Base-by-base conservation (phyloP, 1,140 invertebrate genomes). In the Himalopsyche phryganea region DNA sequence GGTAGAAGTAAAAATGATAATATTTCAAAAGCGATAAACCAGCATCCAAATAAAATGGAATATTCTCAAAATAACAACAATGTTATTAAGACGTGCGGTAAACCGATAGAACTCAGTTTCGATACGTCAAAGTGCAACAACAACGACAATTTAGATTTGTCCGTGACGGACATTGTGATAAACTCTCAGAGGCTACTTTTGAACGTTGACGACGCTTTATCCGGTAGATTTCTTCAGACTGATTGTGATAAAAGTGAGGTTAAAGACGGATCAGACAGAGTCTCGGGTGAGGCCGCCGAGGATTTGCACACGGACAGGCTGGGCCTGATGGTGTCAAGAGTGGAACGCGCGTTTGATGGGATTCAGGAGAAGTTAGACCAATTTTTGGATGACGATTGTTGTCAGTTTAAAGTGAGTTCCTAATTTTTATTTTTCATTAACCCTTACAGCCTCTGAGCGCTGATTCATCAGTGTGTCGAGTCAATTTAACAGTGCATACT, bases 111-210 rank as follows among this genome's bases (percentile, higher is more conserved):
- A n/a, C n/a, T n/a, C n/a, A n/a, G n/a, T n/a, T n/a, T n/a, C n/a
- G n/a, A n/a, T n/a, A n/a, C n/a, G n/a, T n/a, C n/a, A n/a, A n/a
- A n/a, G n/a, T n/a, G n/a, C 23, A 28, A 28, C 23, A 28, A 54
- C 13, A 35, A 36, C 11, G n/a, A 32, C 18, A 41, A 64, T 50
- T 17, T 40, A 1, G 42, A 56, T 15, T 6, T 72, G 15, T 70
- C 68, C 40, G 69, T 76, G 4, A 71, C 66, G 4, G 72, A 78
- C 40, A 50, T 77, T 17, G 74, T 78, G 36, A 65, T 66, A 6
- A 78, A 76, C 51, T 77, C 76, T 4, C 73, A 78, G 51, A 74
- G 69, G 41, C 47, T 78, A 45, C 53, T 78, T 47, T 47, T 66
- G 19, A 74, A 76, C 62, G 76, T 78, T 1, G 74, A 77, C 56